Percentiles rank a stretch among this genome's conserved stretches.
These are phyloP conservation scores for Halocynthia roretzi DNA, from an alignment of 23 tunicate species.

Conservation along the genomic window DNA sequence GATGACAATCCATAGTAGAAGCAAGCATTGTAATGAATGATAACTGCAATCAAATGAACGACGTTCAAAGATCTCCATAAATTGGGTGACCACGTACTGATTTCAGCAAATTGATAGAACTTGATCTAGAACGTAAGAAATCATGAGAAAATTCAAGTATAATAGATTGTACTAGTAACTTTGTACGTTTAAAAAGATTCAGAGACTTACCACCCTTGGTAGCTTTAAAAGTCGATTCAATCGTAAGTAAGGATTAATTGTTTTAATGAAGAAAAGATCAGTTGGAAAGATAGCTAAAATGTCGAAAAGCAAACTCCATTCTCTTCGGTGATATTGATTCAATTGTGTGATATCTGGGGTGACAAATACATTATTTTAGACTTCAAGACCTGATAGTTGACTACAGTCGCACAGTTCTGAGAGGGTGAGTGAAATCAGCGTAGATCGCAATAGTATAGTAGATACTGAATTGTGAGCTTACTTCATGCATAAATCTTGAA, in stretches of 20 bases:
- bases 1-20: slow-evolving; percentile 38
- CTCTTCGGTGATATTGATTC: slow-evolving; percentile 33
- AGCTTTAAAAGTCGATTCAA: slow-evolving; percentile 39
- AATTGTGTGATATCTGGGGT: slow-evolving; percentile 3
- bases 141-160: background rate
- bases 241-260: slow-evolving; percentile 58
- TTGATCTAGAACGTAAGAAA: slow-evolving; percentile 32
- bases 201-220: slow-evolving; percentile 61
- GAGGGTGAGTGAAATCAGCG: too few species aligned
- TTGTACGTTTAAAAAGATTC: background rate
- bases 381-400: too few species aligned
- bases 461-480: too few species aligned
- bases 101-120: slow-evolving; percentile 59
- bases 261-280: slow-evolving; percentile 52
- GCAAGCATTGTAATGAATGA: slow-evolving; percentile 77
- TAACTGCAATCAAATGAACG: slow-evolving; percentile 29
- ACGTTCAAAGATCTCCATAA: slow-evolving; percentile 46
- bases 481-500: too few species aligned
- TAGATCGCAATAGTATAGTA: too few species aligned
- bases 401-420: too few species aligned
- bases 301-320: slow-evolving; percentile 64
- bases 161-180: background rate
- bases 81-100: slow-evolving; percentile 52
- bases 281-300: slow-evolving; percentile 67
- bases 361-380: too few species aligned